phyloP scores from a whole-genome alignment of 2,113 vertebrate species.

The Psephotus haematonotus region DNA sequence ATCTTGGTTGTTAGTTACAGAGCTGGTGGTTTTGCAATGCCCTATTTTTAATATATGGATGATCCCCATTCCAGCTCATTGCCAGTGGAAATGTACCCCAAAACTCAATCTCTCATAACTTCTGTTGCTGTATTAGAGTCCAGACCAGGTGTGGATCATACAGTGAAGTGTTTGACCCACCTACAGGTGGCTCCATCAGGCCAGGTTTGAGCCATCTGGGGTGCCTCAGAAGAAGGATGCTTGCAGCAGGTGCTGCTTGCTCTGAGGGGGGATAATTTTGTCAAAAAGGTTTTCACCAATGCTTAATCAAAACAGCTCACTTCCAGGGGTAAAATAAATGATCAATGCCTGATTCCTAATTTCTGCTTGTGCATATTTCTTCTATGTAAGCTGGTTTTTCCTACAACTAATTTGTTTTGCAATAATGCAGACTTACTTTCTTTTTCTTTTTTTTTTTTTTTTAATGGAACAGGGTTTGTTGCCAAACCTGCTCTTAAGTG shows the following conservation, averaged over 20 bases:
- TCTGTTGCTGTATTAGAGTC: background rate
- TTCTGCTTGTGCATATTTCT: background rate
- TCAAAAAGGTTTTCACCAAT: background rate
- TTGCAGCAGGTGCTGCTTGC: background rate
- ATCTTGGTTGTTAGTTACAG: background rate
- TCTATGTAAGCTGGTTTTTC: background rate
- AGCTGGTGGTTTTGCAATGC: background rate
- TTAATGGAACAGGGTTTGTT: background rate
- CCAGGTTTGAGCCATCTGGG: background rate
- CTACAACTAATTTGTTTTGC: background rate
- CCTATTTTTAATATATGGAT: background rate
- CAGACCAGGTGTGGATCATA: background rate
- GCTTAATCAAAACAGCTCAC: background rate
- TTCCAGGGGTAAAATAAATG: background rate
- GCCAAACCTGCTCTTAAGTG: slow-evolving; percentile 3
- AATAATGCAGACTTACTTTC: background rate
- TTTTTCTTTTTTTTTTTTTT: background rate
- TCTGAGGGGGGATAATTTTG: background rate
- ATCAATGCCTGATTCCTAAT: background rate
- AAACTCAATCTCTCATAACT: background rate
- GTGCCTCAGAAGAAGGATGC: background rate
- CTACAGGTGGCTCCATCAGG: slow-evolving; percentile 7
- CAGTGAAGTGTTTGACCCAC: background rate
- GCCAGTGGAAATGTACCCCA: background rate
- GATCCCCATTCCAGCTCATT: background rate